Conservation (phyloP, 2,888 invertebrate genomes). For the Pycnomerus fuliginosus region DNA sequence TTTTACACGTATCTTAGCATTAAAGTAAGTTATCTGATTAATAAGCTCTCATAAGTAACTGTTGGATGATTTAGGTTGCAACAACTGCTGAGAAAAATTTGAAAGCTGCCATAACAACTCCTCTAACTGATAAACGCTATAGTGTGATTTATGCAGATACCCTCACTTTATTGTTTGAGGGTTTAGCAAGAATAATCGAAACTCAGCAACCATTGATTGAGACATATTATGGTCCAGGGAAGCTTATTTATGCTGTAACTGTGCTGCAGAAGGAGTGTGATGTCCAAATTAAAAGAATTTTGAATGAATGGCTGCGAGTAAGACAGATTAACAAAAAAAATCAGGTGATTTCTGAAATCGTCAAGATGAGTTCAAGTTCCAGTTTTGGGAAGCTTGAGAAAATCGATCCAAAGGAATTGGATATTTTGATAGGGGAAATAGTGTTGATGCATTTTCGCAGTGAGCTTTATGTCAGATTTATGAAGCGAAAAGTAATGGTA, state of each 20-base stretch:
- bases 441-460: constrained; percentile 87
- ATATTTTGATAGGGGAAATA: constrained; percentile 85
- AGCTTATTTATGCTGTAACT: constrained; percentile 67
- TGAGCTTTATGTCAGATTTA: constrained; percentile 88
- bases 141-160: constrained; percentile 83
- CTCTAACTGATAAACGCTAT: constrained; percentile 68
- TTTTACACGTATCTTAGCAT: constrained; percentile 84
- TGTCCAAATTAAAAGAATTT: constrained; percentile 59
- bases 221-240: constrained; percentile 83
- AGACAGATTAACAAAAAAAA: constrained; percentile 66
- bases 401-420: constrained; percentile 79
- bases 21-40: constrained; percentile 58
- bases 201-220: constrained; percentile 87
- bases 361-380: constrained; percentile 50
- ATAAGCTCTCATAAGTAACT: constrained; percentile 3
- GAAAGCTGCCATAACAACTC: constrained; percentile 64
- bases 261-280: constrained; percentile 82
- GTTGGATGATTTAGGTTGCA: constrained; percentile 53
- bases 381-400: constrained; percentile 57
- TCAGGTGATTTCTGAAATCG: constrained; percentile 62
- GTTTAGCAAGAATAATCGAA: constrained; percentile 80
- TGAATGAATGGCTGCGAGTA: constrained; percentile 71
- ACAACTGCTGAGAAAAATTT: constrained; percentile 72
- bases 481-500: constrained; percentile 73
- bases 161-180: constrained; percentile 80